These are phyloP conservation scores for Micronycteris hirsuta DNA, from an alignment of 2,113 vertebrate genomes.

Conservation along the genomic window DNA sequence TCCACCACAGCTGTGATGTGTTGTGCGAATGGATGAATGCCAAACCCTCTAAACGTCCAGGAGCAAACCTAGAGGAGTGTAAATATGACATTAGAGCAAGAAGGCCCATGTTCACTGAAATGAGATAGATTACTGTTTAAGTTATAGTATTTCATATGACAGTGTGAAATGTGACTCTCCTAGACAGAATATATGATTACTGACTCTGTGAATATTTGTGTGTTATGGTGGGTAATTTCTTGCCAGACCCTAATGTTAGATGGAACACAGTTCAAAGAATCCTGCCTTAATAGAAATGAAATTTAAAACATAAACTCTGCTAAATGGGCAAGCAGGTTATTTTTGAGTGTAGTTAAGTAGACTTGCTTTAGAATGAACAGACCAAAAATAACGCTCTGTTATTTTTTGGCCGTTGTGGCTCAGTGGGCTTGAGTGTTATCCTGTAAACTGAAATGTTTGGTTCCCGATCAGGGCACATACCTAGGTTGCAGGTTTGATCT, in stretches of 20 bases:
- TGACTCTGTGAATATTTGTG: neutral
- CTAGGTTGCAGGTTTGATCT: too few species aligned
- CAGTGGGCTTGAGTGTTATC: too few species aligned
- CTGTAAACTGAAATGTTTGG: too few species aligned
- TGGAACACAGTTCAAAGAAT: neutral
- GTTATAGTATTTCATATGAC: neutral
- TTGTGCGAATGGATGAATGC: neutral
- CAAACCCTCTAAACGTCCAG: neutral
- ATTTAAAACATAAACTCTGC: neutral
- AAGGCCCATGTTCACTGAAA: neutral
- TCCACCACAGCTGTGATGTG: neutral
- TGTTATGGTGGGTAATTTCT: neutral
- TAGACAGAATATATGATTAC: neutral
- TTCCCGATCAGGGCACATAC: too few species aligned
- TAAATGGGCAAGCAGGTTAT: neutral
- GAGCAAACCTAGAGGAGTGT: neutral
- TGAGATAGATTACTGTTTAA: neutral
- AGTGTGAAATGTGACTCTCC: neutral
- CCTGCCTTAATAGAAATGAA: neutral
- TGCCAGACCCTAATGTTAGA: neutral
- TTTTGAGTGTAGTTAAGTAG: constrained; percentile 10
- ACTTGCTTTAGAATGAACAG: constrained; percentile 31
- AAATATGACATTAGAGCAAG: neutral
- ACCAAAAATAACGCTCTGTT: neutral
- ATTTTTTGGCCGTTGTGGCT: too few species aligned